A percentile compares a stretch with the other conserved stretches of the same genome.
These are phyloP conservation scores for Acanthis flammea DNA, from an alignment of 2,797 vertebrate species.

Conservation along the genomic window DNA sequence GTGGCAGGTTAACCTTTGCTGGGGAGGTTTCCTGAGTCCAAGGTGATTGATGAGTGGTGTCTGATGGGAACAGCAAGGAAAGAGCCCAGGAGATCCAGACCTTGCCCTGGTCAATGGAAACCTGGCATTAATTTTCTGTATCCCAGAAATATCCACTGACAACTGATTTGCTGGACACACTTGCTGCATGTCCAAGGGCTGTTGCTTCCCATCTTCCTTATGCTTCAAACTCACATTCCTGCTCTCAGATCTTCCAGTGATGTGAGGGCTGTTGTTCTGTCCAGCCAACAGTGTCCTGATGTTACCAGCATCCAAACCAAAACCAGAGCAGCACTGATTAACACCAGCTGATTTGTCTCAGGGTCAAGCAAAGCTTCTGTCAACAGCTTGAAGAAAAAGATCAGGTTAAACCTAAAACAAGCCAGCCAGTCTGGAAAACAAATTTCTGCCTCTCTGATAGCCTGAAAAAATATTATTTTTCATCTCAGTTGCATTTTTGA, in stretches of 20 bases:
- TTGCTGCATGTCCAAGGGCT: not conserved
- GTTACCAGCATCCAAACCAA: constrained; percentile 1
- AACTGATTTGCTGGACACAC: not conserved
- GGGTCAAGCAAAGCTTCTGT: constrained; percentile 48
- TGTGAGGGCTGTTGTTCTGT: not conserved
- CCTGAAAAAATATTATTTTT: constrained; percentile 55
- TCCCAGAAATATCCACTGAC: not conserved
- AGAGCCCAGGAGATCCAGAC: not conserved
- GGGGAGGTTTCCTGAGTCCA: not conserved
- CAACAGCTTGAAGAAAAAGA: constrained; percentile 20
- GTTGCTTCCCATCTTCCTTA: not conserved
- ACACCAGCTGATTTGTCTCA: constrained; percentile 49
- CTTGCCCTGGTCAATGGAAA: not conserved
- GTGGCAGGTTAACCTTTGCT: not conserved
- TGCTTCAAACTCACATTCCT: not conserved
- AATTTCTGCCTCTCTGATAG: constrained; percentile 9
- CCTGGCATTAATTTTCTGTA: not conserved
- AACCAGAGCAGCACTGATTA: constrained; percentile 29
- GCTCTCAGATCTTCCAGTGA: not conserved
- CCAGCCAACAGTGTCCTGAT: rapidly evolving
- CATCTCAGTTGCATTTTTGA: constrained; percentile 45
- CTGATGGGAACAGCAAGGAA: not conserved
- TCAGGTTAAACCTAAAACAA: constrained; percentile 37
- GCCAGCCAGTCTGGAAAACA: constrained; percentile 51
- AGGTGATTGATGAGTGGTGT: not conserved